These are phyloP conservation scores for Heliconius ethilla DNA, from an alignment of 2,888 invertebrate genomes.

Conservation along the genomic window DNA sequence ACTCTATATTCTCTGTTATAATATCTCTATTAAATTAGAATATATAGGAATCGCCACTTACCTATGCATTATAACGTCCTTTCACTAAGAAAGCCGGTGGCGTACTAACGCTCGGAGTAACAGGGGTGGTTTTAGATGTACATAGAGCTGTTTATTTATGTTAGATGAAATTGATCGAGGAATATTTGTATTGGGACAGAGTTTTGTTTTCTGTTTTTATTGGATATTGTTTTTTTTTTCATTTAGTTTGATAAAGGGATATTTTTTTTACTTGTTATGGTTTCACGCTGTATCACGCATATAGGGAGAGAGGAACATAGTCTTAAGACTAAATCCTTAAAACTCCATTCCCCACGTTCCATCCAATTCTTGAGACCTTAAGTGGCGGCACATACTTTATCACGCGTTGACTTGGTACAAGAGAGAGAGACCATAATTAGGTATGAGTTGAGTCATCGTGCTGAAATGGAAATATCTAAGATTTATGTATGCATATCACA, in stretches of 20 bases:
- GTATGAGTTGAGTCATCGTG: no score
- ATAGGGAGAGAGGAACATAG: no score
- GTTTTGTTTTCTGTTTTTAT: background rate
- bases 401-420: no score
- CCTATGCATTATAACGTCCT: conserved; percentile 61
- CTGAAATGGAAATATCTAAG: no score
- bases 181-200: conserved; percentile 8
- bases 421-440: no score
- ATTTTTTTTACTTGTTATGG: no score
- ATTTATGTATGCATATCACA: no score
- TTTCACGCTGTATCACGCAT: no score
- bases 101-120: conserved; percentile 57
- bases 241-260: background rate
- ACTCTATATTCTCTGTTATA: background rate
- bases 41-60: conserved; percentile 46
- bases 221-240: background rate
- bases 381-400: no score
- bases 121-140: conserved; percentile 54
- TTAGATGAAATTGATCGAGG: conserved; percentile 13
- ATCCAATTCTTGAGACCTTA: no score
- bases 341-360: no score
- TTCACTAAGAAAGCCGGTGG: conserved; percentile 52
- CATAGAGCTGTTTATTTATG: conserved; percentile 57
- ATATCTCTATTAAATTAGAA: background rate
- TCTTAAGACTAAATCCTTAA: no score